These are phyloP conservation scores for Ammodytes marinus DNA, from an alignment of 2,113 vertebrate species.

Conservation along the genomic window DNA sequence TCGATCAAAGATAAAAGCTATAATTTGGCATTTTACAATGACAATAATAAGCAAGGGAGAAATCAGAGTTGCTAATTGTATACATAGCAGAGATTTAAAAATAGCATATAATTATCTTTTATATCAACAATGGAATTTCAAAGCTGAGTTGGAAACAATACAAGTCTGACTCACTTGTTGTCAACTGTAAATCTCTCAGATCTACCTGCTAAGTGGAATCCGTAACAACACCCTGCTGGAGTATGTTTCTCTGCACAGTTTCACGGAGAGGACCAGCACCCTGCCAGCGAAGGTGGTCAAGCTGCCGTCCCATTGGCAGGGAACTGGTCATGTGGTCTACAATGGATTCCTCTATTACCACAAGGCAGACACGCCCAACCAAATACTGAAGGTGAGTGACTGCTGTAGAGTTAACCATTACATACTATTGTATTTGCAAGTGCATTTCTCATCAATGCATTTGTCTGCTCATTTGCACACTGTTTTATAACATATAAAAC, in stretches of 20 bases:
- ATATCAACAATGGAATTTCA: background rate
- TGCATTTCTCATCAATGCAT: background rate
- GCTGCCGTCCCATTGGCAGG: conserved; percentile 90
- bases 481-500: background rate
- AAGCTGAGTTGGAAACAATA: background rate
- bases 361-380: conserved; percentile 87
- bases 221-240: conserved; percentile 87
- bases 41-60: background rate
- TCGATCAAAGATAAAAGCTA: too few species aligned
- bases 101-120: background rate
- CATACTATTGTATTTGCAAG: background rate
- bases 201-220: conserved; percentile 90
- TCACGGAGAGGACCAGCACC: conserved; percentile 82
- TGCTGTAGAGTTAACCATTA: background rate
- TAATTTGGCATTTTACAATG: background rate
- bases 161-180: background rate
- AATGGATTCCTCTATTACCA: conserved; percentile 93
- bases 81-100: background rate
- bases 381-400: conserved; percentile 89
- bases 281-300: conserved; percentile 76
- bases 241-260: conserved; percentile 87
- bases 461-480: background rate
- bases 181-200: conserved; percentile 47
- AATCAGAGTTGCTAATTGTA: background rate
- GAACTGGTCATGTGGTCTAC: conserved; percentile 90